A percentile compares a stretch with the other conserved stretches of the same genome.
Conservation (phyloP, 1,140 invertebrate genomes). For the Philopotamus ludificatus region DNA sequence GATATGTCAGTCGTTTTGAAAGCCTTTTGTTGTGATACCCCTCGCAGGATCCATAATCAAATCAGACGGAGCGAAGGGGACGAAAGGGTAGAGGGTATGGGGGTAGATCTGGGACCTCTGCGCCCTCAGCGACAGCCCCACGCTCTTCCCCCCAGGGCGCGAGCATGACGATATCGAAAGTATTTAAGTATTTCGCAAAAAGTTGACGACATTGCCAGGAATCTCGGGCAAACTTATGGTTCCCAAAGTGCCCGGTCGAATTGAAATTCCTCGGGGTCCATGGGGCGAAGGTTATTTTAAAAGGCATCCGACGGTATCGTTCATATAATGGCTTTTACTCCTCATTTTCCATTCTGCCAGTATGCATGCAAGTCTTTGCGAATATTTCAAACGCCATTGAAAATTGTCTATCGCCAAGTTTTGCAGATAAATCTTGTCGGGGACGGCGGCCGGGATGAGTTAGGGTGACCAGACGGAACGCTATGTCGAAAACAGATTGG, state of each 20-base stretch:
- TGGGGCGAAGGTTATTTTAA: constrained; percentile 30
- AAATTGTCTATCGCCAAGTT: constrained; percentile 22
- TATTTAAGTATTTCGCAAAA: constrained; percentile 9
- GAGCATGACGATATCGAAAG: neutral
- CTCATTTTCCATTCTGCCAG: constrained; percentile 23
- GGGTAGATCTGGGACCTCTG: too few species aligned
- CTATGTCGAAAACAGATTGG: too few species aligned
- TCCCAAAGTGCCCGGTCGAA: constrained; percentile 11
- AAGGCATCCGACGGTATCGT: constrained; percentile 27
- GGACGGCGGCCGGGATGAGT: too few species aligned
- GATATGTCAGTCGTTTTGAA: too few species aligned
- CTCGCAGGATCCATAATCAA: neutral
- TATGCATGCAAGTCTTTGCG: constrained; percentile 14
- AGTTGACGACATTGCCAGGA: neutral
- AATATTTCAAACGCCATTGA: constrained; percentile 26
- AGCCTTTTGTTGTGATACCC: neutral
- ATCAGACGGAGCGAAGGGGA: neutral
- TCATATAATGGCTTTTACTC: constrained; percentile 30
- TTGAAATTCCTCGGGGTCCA: constrained; percentile 30
- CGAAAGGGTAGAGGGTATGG: neutral
- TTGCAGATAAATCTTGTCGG: constrained; percentile 11
- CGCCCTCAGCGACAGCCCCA: too few species aligned
- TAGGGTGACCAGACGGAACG: too few species aligned
- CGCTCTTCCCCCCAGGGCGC: too few species aligned
- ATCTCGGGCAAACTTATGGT: neutral